Percentiles rank a stretch among this genome's conserved stretches.
Evolutionary conservation across 2,113 vertebrate genomes (phyloP).

Genomic region (Osmerus mordax): DNA sequence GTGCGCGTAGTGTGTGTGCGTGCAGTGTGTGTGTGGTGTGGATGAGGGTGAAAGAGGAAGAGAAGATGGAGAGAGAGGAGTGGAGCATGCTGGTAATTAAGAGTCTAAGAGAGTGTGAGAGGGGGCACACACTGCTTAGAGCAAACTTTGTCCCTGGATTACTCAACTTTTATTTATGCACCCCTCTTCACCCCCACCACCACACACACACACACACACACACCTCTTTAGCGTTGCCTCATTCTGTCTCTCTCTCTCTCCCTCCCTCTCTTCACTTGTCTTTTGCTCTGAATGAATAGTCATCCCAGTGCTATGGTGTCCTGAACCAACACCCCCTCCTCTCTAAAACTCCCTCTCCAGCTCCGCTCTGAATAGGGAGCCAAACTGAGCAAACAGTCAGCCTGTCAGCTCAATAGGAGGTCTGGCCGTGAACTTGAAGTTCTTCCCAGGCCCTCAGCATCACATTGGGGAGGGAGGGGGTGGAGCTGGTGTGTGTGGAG

Average conservation of each 20-base stretch:
- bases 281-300: conserved; percentile 68
- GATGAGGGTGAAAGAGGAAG: conserved; percentile 14
- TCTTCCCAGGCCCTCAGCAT: conserved; percentile 75
- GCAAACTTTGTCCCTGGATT: conserved; percentile 66
- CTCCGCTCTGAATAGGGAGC: conserved; percentile 67
- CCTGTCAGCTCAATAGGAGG: conserved; percentile 81
- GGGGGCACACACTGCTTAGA: conserved; percentile 63
- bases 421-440: conserved; percentile 79
- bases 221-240: conserved; percentile 31
- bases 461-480: conserved; percentile 60
- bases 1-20: conserved; percentile 13
- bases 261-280: conserved; percentile 51
- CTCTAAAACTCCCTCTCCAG: conserved; percentile 32
- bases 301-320: conserved; percentile 67
- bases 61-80: conserved; percentile 42
- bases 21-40: conserved; percentile 17
- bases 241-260: conserved; percentile 35
- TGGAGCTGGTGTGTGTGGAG: conserved; percentile 29
- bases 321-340: conserved; percentile 47
- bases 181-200: conserved; percentile 25
- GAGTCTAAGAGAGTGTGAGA: conserved; percentile 66
- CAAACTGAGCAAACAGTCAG: conserved; percentile 79
- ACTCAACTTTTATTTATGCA: conserved; percentile 67
- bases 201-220: conserved; percentile 32
- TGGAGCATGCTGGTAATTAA: conserved; percentile 65